Evolutionary conservation across 2,113 vertebrate species (phyloP).

Genomic region (Chrysochloris asiatica): DNA sequence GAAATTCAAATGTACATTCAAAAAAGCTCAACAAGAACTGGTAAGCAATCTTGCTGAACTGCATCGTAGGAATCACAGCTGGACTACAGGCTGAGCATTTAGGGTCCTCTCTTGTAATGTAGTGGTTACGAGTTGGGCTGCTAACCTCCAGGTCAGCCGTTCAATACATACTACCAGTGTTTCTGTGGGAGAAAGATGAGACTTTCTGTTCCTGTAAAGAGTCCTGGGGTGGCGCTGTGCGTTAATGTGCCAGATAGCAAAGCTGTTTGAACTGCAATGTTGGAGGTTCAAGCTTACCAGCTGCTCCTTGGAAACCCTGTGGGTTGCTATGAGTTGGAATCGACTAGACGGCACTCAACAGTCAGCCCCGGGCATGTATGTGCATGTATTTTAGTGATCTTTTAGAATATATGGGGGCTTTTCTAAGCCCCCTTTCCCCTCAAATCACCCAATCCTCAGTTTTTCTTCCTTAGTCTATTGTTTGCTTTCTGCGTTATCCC

Average conservation of each 20-base stretch:
- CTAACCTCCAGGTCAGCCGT: too few relatives aligned
- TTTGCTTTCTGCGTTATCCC: background rate
- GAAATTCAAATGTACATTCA: conserved; percentile 46
- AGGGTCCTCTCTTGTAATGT: background rate
- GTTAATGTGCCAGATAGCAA: too few relatives aligned
- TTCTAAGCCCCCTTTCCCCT: background rate
- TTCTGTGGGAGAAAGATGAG: too few relatives aligned
- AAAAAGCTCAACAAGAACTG: background rate
- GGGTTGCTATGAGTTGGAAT: too few relatives aligned
- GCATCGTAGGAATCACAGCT: accelerated
- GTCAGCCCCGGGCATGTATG: background rate
- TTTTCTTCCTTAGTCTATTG: background rate
- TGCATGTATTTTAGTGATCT: background rate
- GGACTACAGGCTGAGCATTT: background rate
- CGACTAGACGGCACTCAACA: too few relatives aligned
- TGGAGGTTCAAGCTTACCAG: too few relatives aligned
- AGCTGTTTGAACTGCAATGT: too few relatives aligned
- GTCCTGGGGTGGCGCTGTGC: too few relatives aligned
- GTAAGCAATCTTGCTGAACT: background rate
- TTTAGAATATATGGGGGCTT: background rate
- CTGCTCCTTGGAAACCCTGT: too few relatives aligned
- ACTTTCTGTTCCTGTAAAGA: too few relatives aligned
- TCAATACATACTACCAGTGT: too few relatives aligned
- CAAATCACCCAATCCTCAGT: background rate
- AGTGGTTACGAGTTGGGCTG: too few relatives aligned